Evolutionary conservation across 1,140 invertebrate genomes (phyloP).

Genomic region (Lepeophtheirus salmonis): DNA sequence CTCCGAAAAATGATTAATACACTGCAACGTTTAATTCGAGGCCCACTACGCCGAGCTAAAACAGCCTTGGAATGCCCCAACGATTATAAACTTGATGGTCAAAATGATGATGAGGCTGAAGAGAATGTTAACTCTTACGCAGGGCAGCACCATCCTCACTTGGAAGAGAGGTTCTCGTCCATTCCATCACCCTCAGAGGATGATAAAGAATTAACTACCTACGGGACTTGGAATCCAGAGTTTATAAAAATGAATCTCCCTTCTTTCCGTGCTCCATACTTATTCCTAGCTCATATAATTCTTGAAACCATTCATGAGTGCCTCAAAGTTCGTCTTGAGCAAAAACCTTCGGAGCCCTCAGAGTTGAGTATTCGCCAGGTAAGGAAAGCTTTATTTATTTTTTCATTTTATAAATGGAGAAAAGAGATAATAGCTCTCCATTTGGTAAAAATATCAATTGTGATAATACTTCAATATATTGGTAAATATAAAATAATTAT

Average conservation of each 20-base stretch:
- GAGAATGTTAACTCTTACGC: not conserved
- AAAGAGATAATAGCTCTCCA: too few relatives aligned
- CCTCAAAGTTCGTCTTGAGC: conserved; percentile 56
- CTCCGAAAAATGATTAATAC: conserved; percentile 42
- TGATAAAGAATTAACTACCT: conserved; percentile 34
- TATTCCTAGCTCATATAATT: conserved; percentile 61
- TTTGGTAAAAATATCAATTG: too few relatives aligned
- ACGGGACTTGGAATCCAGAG: conserved; percentile 58
- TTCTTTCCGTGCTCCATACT: conserved; percentile 52
- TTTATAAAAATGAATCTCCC: conserved; percentile 51
- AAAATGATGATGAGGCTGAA: conserved; percentile 14
- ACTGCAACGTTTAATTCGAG: conserved; percentile 27
- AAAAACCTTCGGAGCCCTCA: conserved; percentile 59
- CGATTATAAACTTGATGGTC: conserved; percentile 1
- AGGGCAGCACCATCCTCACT: not conserved
- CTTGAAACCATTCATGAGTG: conserved; percentile 74
- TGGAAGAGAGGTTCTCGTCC: conserved; percentile 25
- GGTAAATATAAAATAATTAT: too few relatives aligned
- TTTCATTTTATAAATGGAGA: too few relatives aligned
- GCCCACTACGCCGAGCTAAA: conserved; percentile 28
- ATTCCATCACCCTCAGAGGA: conserved; percentile 20
- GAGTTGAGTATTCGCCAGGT: conserved; percentile 59
- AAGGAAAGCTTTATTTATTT: too few relatives aligned
- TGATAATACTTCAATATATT: too few relatives aligned
- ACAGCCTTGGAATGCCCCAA: conserved; percentile 27